These are phyloP conservation scores for Ornithorhynchus anatinus DNA, from an alignment of 2,113 vertebrate species.

Conservation along the genomic window DNA sequence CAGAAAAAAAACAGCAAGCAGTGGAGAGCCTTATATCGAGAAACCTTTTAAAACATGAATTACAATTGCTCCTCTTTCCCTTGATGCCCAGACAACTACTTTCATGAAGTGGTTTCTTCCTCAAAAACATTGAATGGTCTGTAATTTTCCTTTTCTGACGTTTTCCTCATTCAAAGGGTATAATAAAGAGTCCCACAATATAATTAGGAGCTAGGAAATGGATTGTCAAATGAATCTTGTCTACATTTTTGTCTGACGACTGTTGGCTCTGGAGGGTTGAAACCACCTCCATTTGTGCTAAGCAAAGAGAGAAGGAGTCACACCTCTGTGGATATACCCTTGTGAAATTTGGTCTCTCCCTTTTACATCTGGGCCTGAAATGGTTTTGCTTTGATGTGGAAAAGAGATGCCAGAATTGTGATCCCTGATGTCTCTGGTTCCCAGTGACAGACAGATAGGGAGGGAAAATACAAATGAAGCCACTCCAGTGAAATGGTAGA, in stretches of 20 bases:
- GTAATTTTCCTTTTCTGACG: neutral
- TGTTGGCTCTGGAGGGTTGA: constrained; percentile 1
- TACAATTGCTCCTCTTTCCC: neutral
- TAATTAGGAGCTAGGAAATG: constrained; percentile 33
- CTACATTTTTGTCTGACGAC: neutral
- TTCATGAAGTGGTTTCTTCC: neutral
- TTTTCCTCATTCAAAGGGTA: neutral
- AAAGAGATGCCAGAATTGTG: neutral
- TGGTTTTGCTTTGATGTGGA: constrained; percentile 1
- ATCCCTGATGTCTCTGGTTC: constrained; percentile 13
- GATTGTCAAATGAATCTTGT: constrained; percentile 20
- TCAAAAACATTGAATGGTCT: neutral
- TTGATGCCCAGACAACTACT: neutral
- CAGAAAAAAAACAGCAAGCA: neutral
- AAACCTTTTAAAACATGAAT: neutral
- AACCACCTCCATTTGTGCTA: neutral
- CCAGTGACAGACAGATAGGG: neutral
- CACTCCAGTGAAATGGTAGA: neutral
- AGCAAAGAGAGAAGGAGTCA: neutral
- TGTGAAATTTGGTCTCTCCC: neutral
- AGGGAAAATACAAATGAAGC: neutral
- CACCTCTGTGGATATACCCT: too few species aligned
- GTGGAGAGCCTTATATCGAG: neutral
- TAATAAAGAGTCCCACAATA: constrained; percentile 22
- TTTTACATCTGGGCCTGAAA: neutral